Evolutionary conservation across 2,113 vertebrate genomes (phyloP).

Genomic region (Spea multiplicata): DNA sequence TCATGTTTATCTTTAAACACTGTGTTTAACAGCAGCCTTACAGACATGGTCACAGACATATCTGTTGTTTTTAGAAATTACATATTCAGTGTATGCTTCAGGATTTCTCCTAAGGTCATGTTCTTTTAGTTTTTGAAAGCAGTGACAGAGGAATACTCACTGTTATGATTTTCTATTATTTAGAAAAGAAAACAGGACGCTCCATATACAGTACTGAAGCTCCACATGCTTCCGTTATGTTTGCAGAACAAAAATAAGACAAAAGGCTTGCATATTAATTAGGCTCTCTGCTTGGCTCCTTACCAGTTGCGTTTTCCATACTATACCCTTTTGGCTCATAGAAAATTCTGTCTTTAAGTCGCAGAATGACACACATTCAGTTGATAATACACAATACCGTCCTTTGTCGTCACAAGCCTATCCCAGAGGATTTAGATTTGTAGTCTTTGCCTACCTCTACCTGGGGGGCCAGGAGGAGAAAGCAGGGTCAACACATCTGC

Average conservation of each 20-base stretch:
- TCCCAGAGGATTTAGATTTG: too few relatives aligned
- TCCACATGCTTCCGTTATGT: neutral
- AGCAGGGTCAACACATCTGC: too few relatives aligned
- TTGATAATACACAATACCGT: too few relatives aligned
- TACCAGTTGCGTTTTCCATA: too few relatives aligned
- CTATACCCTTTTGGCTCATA: too few relatives aligned
- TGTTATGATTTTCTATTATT: neutral
- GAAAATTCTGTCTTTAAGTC: too few relatives aligned
- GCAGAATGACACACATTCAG: too few relatives aligned
- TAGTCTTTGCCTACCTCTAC: too few relatives aligned
- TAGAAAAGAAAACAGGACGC: neutral
- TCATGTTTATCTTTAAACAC: conserved; percentile 48
- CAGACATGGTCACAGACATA: conserved; percentile 13
- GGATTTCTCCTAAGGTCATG: conserved; percentile 9
- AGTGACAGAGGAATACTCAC: neutral
- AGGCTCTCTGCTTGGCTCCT: too few relatives aligned
- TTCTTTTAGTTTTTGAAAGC: neutral
- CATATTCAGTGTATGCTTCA: conserved; percentile 29
- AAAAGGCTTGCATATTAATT: neutral
- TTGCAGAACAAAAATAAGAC: neutral
- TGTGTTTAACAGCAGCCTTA: conserved; percentile 31
- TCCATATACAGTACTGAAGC: neutral
- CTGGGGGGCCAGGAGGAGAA: too few relatives aligned
- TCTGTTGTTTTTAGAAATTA: conserved; percentile 9
- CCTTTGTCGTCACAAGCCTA: too few relatives aligned